These are phyloP conservation scores for Leucoraja ocellata DNA, from an alignment of 2,797 vertebrate genomes.

Conservation along the genomic window DNA sequence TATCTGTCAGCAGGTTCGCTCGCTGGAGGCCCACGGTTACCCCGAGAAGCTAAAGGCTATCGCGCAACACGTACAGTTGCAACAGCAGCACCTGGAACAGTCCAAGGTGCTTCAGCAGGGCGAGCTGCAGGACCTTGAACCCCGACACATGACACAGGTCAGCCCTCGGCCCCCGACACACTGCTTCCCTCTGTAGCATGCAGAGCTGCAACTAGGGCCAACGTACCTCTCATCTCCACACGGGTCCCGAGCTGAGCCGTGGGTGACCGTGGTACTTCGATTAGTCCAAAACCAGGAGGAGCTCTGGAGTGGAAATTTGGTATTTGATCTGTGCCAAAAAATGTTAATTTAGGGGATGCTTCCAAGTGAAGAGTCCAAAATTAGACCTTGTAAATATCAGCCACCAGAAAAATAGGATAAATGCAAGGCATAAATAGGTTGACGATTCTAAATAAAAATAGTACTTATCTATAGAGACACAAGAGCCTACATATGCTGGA, in stretches of 20 bases:
- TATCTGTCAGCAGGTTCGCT: constrained; percentile 65
- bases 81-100: constrained; percentile 75
- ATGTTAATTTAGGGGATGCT: not conserved
- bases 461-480: no score
- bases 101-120: constrained; percentile 69
- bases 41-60: constrained; percentile 93
- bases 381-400: not conserved
- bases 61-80: constrained; percentile 82
- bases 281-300: not conserved
- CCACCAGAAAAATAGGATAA: not conserved
- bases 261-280: not conserved
- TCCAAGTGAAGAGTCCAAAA: not conserved
- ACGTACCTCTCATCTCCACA: not conserved
- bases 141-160: constrained; percentile 76
- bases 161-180: constrained; percentile 28
- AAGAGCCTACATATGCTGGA: no score
- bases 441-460: no score
- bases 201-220: no score
- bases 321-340: not conserved
- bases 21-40: constrained; percentile 88
- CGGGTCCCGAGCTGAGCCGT: not conserved
- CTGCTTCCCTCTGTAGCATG: no score
- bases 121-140: constrained; percentile 71
- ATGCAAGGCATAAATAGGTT: not conserved
- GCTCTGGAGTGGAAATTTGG: not conserved